Evolutionary conservation across 2,888 invertebrate species (phyloP), one percentile per base, ranked within the genome.

Genomic region (Latrodectus hesperus): DNA sequence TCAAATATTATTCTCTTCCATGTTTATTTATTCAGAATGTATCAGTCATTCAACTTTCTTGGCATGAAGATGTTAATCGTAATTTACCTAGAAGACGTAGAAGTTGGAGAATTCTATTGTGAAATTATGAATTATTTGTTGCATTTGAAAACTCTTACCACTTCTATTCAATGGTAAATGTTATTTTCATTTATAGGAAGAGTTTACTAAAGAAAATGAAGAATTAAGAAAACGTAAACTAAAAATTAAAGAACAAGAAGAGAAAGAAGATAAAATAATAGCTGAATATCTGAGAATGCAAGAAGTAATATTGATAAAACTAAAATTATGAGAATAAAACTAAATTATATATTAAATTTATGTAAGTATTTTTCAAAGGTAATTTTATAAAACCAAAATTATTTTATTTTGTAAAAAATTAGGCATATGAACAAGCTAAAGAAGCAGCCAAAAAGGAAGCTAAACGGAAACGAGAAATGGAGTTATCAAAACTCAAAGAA

Each of bases 201-300:
- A 83, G 72, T 68, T 88, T 9, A 65, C 14, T 0, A 88, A 76
- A 51, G 79, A 70, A 26, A 88, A 88, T 74, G 76, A 84, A 80
- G 84, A 84, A 79, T 70, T 80, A 65, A 17, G 26, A 12, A 75
- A 75, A 51, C 64, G 81, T 26, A 84, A 76, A 14, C 49, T 71
- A 67, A 9, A 26, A 9, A 80, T 68, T 38, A 84, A 75, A 72
- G 71, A 79, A n/a, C 79, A 84, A 65, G 78, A 84, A n/a, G 70
- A 79, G 65, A 71, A 64, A 55, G 84, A 88, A 74, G 88, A 88
- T 78, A 67, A 64, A 74, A 67, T 75, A 9, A 74, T 88, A 17
- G 81, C 88, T 49, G 84, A 84, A 74, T 85, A 81, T 17, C 84
- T 81, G 55, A 82, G 70, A 68, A 26, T 79, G 9, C 84, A 85